Base-by-base conservation (phyloP, 64 coral and sea anemone species). In the Orbicella faveolata region DNA sequence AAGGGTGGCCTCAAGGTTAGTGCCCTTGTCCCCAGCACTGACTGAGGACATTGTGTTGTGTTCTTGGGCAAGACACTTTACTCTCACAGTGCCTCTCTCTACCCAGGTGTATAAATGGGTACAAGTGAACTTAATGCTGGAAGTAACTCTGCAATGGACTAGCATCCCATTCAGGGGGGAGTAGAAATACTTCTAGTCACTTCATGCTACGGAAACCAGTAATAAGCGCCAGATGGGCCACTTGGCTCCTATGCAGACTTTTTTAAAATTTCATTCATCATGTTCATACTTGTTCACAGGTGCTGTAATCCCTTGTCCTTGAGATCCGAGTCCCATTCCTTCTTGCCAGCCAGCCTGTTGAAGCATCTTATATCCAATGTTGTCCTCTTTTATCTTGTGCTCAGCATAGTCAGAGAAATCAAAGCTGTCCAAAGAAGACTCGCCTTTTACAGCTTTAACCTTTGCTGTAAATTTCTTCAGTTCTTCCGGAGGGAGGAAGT, bases 301-400 rank as follows among this genome's bases (percentile, higher is more conserved):
- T 84, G 90, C 97, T 61, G 94, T 99, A 37, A 99, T 99, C 7
- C 97, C 97, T 79, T 99, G 94, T 66, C 89, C 97, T n/a, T 99
- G 84, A 6, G 94, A 90, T 63, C 97, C 97, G 36, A 99, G 84
- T 6, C 97, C 97, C 48, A 91, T 99, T 35, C 97, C 97, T 87
- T 99, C 97, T 8, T 93, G 72, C 97, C 97, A 99, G 36, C 97
- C 97, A 64, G 97, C 97, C 66, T 93, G 95, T 76, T 99, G 86
- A 13, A 99, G 79, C 97, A 99, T 95, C 86, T 99, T 92, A 63
- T 99, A 99, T 25, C 97, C 97, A 94, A 99, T 94, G 79, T 99
- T 99, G 41, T 93, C 92, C 21, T 99, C 97, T 82, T 86, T 99
- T 9, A 99, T 79, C 80, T 99, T 99, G 48, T 93, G 92, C 85